Evolutionary conservation across 2,113 vertebrate species (phyloP), one percentile per base, ranked within the genome.

Genomic region (Chamaetylas fuelleborni): DNA sequence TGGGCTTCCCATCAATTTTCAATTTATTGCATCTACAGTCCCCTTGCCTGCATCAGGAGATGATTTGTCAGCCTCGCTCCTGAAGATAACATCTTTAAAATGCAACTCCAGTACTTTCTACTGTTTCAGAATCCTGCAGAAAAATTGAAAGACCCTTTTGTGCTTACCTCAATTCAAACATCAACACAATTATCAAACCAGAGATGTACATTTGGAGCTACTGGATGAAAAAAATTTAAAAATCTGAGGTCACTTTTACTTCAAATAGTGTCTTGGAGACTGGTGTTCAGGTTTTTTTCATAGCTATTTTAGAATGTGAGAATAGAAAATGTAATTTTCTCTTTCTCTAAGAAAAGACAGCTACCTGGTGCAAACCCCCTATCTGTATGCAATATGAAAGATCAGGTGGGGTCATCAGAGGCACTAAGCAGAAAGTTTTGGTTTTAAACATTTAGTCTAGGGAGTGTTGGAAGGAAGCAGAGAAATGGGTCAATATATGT

Each of bases 31-130:
- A 4, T 23, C 62, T 64, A 69, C 20, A 62, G 26, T 38, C 9
- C 20, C 38, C 19, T 16, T 66, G 23, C 26, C 29, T 19, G 9
- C 1, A 0, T 56, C 22, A 58, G 31, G 7, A 0, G 0, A 61
- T 36, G 76, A 61, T 57, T 79, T 90, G 15, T 58, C 51, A 71
- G 66, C 28, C 54, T 77, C 6, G 4, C 11, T 48, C 25, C 18
- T 57, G 23, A 72, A 80, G 62, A 61, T 11, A 78, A 78, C 60
- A 60, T 33, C 43, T 72, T 93, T 81, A 53, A 94, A 90, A 92
- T n/a, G 42, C 12, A 47, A 54, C 33, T 58, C 17, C 12, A 62
- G 38, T 65, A n/a, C 58, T 73, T 65, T 42, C 76, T 58, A 22
- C 23, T 25, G 16, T 65, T 86, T 86, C 33, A 62, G 34, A 92